phyloP scores from a whole-genome alignment of 2,797 vertebrate species.

The Cyclopterus lumpus region DNA sequence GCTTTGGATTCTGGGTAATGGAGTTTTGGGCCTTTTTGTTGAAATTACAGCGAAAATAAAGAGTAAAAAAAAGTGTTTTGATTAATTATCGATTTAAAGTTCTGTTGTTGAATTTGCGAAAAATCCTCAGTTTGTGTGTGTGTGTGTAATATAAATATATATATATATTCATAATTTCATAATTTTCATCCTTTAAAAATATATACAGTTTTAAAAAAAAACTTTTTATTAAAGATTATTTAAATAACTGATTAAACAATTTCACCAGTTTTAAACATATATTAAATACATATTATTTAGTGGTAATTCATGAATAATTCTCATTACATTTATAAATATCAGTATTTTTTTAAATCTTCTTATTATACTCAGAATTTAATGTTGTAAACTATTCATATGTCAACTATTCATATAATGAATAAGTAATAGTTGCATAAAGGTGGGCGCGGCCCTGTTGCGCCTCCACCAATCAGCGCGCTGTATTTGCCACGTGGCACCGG shows the following conservation, averaged over 20 bases:
- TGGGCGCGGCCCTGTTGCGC: conserved; percentile 26
- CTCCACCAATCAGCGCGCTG: conserved; percentile 58
- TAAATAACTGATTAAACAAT: not conserved
- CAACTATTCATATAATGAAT: not conserved
- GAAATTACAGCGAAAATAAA: not conserved
- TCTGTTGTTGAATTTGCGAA: no score
- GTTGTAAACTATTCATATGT: not conserved
- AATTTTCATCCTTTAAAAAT: not conserved
- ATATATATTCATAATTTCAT: no score
- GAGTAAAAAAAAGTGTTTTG: not conserved
- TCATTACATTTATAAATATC: not conserved
- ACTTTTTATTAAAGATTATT: not conserved
- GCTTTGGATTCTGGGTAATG: not conserved
- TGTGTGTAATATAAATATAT: no score
- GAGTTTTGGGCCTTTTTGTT: not conserved
- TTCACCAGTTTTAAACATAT: not conserved
- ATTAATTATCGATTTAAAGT: not conserved
- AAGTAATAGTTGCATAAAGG: not conserved
- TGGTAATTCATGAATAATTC: not conserved
- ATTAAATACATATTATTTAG: not conserved
- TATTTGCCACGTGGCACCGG: conserved; percentile 63
- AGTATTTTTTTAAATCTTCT: not conserved
- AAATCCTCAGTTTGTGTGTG: no score
- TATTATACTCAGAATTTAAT: not conserved
- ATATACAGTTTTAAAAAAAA: no score